A percentile compares a stretch with the other conserved stretches of the same genome.
These are phyloP conservation scores for Liparis tanakae DNA, from an alignment of 2,797 vertebrate species.

Conservation along the genomic window DNA sequence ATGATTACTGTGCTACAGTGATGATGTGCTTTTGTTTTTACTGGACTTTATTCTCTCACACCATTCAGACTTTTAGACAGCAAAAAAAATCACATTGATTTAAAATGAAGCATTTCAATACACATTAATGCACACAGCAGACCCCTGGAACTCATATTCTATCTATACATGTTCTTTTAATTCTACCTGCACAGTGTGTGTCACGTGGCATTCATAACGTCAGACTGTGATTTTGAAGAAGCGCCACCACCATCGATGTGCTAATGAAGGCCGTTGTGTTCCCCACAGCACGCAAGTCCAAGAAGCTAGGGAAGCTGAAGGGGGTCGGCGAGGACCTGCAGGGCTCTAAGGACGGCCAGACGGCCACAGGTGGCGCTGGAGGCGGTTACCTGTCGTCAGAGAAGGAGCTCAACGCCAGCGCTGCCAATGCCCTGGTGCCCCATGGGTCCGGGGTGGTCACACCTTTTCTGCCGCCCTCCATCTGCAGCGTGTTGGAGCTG, in stretches of 20 bases:
- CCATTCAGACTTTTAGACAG: not conserved
- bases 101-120: not conserved
- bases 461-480: constrained; percentile 88
- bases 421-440: constrained; percentile 90
- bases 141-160: not conserved
- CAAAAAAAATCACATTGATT: not conserved
- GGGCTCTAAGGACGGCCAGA: constrained; percentile 88
- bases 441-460: constrained; percentile 86
- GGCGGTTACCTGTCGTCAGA: constrained; percentile 86
- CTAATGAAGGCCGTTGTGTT: constrained; percentile 33
- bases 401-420: constrained; percentile 88
- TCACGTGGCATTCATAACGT: constrained; percentile 11
- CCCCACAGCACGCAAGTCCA: constrained; percentile 93
- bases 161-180: not conserved
- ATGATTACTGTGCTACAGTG: no score
- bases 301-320: constrained; percentile 97
- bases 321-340: constrained; percentile 91
- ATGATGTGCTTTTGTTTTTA: no score
- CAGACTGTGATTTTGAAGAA: constrained; percentile 12
- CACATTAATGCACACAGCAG: not conserved
- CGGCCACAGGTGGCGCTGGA: constrained; percentile 59
- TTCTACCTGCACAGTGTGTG: not conserved
- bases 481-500: constrained; percentile 91
- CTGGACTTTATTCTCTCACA: not conserved
- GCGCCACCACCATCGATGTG: constrained; percentile 3